phyloP scores from a whole-genome alignment of 2,113 vertebrate species.

The Isurus oxyrinchus region DNA sequence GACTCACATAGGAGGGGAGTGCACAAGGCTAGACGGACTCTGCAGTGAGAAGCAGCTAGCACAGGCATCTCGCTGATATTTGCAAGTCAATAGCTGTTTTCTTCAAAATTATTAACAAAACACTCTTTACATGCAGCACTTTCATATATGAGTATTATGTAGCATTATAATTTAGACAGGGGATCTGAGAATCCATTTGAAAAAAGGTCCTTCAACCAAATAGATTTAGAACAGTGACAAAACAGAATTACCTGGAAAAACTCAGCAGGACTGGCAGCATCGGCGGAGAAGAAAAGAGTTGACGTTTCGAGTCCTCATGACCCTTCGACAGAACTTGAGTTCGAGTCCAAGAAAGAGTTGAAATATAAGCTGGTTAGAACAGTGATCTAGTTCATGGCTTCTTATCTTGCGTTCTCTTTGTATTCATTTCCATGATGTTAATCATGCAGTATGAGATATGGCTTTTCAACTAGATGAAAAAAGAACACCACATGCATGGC shows the following conservation, averaged over 20 bases:
- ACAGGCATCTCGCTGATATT: neutral
- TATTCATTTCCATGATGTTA: neutral
- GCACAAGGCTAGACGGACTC: neutral
- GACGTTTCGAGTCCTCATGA: too few relatives aligned
- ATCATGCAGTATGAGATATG: neutral
- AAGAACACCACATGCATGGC: neutral
- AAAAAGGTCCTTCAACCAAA: too few relatives aligned
- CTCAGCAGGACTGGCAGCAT: too few relatives aligned
- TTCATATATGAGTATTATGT: neutral
- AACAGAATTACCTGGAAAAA: too few relatives aligned
- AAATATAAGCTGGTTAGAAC: too few relatives aligned
- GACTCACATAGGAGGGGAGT: neutral
- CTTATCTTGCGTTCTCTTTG: neutral
- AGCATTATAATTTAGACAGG: too few relatives aligned
- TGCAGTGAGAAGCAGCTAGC: neutral
- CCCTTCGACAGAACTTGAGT: too few relatives aligned
- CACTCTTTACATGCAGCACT: neutral
- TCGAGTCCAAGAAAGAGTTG: too few relatives aligned
- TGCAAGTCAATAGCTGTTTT: neutral
- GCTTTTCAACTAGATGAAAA: neutral
- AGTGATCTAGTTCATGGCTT: too few relatives aligned
- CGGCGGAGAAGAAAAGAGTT: too few relatives aligned
- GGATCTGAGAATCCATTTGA: too few relatives aligned
- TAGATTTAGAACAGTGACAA: too few relatives aligned
- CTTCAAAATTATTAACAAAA: neutral